These are phyloP conservation scores for Hemibagrus wyckioides DNA, from an alignment of 2,113 vertebrate species.

Conservation along the genomic window DNA sequence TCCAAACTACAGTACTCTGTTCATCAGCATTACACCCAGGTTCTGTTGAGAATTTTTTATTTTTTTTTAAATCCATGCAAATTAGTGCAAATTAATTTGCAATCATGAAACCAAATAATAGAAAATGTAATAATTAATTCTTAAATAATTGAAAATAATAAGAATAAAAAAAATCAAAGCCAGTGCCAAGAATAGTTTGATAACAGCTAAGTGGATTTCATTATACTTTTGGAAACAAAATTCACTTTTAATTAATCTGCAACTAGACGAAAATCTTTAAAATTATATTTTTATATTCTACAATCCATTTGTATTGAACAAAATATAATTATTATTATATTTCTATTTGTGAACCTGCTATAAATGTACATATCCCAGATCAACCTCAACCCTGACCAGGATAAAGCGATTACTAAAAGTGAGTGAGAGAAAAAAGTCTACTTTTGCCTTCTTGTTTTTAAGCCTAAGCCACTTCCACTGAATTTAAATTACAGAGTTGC, in stretches of 20 bases:
- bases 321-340: conserved; percentile 1
- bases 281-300: not conserved
- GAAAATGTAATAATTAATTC: not conserved
- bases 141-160: not conserved
- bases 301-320: not conserved
- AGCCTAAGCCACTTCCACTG: not conserved
- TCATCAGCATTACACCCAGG: not conserved
- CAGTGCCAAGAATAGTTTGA: not conserved
- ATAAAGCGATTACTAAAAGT: not conserved
- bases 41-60: not conserved
- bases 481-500: conserved; percentile 33
- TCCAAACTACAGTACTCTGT: not conserved
- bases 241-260: not conserved
- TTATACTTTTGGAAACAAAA: not conserved
- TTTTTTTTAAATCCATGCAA: not conserved
- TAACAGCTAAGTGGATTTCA: not conserved
- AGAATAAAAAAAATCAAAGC: not conserved
- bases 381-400: not conserved
- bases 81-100: not conserved
- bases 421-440: not conserved
- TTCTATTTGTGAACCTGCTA: not conserved
- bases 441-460: not conserved
- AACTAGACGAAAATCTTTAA: not conserved
- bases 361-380: not conserved
- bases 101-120: not conserved